Percentiles rank a stretch among this genome's conserved stretches.
Evolutionary conservation across 2,113 vertebrate species (phyloP).

Genomic region (Chascanopsetta lugubris): DNA sequence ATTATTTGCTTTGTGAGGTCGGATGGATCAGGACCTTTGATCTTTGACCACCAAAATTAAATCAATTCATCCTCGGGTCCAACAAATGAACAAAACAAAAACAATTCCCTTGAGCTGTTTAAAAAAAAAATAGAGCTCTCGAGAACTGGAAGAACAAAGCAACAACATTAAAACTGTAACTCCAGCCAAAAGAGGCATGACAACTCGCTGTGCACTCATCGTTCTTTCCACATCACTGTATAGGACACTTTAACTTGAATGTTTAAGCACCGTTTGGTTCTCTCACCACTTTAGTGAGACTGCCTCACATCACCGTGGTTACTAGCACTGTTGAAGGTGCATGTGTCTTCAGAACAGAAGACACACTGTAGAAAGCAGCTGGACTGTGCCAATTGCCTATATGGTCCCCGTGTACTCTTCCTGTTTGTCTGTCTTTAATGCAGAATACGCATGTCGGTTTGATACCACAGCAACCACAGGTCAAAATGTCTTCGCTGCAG

Average conservation of each 20-base stretch:
- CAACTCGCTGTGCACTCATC: too few relatives aligned
- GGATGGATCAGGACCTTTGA: too few relatives aligned
- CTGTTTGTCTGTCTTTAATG: not conserved
- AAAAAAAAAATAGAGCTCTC: too few relatives aligned
- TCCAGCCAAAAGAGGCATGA: too few relatives aligned
- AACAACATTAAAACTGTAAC: too few relatives aligned
- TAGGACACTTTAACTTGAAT: not conserved
- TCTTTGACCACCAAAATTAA: too few relatives aligned
- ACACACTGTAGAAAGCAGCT: not conserved
- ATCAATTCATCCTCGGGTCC: too few relatives aligned
- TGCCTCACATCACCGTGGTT: not conserved
- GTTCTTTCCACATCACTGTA: too few relatives aligned
- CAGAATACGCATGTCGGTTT: not conserved
- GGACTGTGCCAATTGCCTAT: not conserved
- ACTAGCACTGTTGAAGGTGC: not conserved
- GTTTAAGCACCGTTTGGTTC: not conserved
- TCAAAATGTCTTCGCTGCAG: not conserved
- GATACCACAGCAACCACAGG: not conserved
- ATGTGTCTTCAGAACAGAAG: not conserved
- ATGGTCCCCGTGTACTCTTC: not conserved
- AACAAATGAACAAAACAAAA: too few relatives aligned
- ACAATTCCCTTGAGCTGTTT: too few relatives aligned
- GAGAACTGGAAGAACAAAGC: too few relatives aligned
- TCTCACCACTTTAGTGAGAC: not conserved
- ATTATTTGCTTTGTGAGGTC: too few relatives aligned